Evolutionary conservation across 2,888 invertebrate genomes (phyloP), one percentile per base, ranked within the genome.

Genomic region (Andrena minutula): DNA sequence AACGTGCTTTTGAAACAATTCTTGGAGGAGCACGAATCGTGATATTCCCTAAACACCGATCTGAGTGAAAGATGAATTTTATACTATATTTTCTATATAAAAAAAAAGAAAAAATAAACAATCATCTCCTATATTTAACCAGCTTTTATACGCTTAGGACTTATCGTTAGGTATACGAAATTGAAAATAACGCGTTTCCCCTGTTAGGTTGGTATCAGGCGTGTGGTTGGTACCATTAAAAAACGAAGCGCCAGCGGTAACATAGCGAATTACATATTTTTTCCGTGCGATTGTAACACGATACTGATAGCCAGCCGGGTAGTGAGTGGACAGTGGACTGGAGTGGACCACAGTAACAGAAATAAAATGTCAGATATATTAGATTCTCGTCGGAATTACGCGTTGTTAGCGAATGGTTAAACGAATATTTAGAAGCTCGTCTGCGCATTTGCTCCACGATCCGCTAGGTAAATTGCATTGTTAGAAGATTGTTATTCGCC

Each of bases 1-100:
- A 95, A 95, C 84, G 92, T 94, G 16, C 94, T 98, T 58, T 94
- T 99, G 78, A 96, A 97, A 91, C 97, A 98, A 91, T 98, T 98
- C 94, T 93, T 97, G 65, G 96, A 96, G 78, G 95, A 96, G 90
- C 95, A 95, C 88, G 94, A 94, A 80, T 60, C 66, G 0, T 87
- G 58, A 87, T 41, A 23, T 23, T 72, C 58, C 26, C 66, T 47
- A n/a, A n/a, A n/a, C 20, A 35, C 41, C 30, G 8, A 26, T 64
- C 61, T 7, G 16, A 20, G 20, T 49, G 23, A 8, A 32, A 8
- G n/a, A 12, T 28, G 6, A n/a, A 51, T 26, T 66, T 53, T 30
- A 60, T 70, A 79, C 35, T 61, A 41, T 72, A 63, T 65, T 75
- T 71, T 66, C 7, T 49, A 56, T 35, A 35, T 23, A 12, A 20